phyloP scores from a whole-genome alignment of 1,140 invertebrate species.

The Drosophila kikkawai region DNA sequence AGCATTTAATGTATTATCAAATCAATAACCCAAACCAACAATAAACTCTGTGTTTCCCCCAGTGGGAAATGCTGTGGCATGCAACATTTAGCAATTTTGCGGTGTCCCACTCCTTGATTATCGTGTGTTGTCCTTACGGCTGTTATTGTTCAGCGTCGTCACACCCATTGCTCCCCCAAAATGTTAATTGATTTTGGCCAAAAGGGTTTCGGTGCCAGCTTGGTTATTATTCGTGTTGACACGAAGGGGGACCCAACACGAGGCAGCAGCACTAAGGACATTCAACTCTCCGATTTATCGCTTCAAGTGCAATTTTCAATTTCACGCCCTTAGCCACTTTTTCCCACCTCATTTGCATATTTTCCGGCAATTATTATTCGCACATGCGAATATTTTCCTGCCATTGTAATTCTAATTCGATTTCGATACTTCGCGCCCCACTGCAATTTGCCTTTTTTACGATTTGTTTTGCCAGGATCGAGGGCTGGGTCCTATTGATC shows the following conservation, averaged over 20 bases:
- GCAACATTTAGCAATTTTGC: slow-evolving; percentile 62
- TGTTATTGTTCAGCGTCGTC: slow-evolving; percentile 45
- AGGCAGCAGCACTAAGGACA: slow-evolving; percentile 38
- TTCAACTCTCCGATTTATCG: slow-evolving; percentile 56
- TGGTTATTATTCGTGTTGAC: slow-evolving; percentile 34
- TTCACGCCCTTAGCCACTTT: slow-evolving; percentile 20
- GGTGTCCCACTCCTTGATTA: slow-evolving; percentile 34
- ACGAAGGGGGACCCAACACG: slow-evolving; percentile 15
- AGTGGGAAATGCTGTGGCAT: slow-evolving; percentile 42
- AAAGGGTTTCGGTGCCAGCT: slow-evolving; percentile 11
- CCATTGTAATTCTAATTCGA: slow-evolving; percentile 67
- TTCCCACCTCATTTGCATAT: slow-evolving; percentile 73
- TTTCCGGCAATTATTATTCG: slow-evolving; percentile 76
- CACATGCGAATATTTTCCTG: slow-evolving; percentile 62
- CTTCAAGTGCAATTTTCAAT: slow-evolving; percentile 41
- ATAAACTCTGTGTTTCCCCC: slow-evolving; percentile 9
- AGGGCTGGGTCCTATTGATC: slow-evolving; percentile 64
- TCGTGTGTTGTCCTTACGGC: slow-evolving; percentile 21
- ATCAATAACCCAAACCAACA: slow-evolving; percentile 53
- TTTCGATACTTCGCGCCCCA: slow-evolving; percentile 70
- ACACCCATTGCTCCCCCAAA: slow-evolving; percentile 54
- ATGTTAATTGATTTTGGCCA: slow-evolving; percentile 68
- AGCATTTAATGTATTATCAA: slow-evolving; percentile 33
- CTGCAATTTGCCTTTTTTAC: slow-evolving; percentile 80
- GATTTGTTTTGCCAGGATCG: slow-evolving; percentile 69